Base-by-base conservation (phyloP, 2,113 vertebrate genomes). In the Cettia cetti region DNA sequence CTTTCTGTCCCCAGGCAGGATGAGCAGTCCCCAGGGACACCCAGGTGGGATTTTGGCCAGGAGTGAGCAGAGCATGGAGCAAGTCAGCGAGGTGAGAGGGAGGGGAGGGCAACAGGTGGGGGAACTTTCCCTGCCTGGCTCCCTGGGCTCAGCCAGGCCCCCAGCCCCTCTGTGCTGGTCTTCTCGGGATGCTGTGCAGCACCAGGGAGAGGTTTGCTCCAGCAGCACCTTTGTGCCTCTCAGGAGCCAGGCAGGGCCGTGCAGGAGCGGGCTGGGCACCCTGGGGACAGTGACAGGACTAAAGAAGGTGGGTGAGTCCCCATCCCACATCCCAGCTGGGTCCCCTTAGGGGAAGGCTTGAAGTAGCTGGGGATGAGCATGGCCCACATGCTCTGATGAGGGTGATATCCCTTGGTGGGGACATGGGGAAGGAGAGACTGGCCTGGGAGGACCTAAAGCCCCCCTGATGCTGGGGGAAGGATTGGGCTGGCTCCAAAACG, bases 261-360 rank as follows among this genome's bases (percentile, higher is more conserved):
- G 60, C 94, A 87, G 79, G 92, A 78, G 63, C 72, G n/a, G 82
- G 65, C 94, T 60, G 39, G 57, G 71, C 28, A 10, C 35, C n/a
- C 66, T 15, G 19, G 60, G 56, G 95, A 84, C 93, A 96, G 95
- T 19, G 97, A 97, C 1, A 89, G 97, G 76, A 98, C 96, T 3
- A 96, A 98, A 8, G 98, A 98, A 97, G 99, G 99, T 99, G 97
- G 54, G 96, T 95, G 89, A 95, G 72, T 50, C 71, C 79, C 69
- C 64, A 6, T 22, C 56, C 68, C 15, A 14, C 22, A 37, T 30
- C 47, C 84, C 79, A 64, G 9, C 77, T 77, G 61, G 20, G 42
- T 52, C 13, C 7, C 39, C 20, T 44, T 11, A 4, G 33, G 21
- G 24, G 13, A 39, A 45, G 31, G 20, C 17, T 49, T 53, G 56